These are phyloP conservation scores for Oreochromis grahami DNA, from an alignment of 2,797 vertebrate species.

Conservation along the genomic window DNA sequence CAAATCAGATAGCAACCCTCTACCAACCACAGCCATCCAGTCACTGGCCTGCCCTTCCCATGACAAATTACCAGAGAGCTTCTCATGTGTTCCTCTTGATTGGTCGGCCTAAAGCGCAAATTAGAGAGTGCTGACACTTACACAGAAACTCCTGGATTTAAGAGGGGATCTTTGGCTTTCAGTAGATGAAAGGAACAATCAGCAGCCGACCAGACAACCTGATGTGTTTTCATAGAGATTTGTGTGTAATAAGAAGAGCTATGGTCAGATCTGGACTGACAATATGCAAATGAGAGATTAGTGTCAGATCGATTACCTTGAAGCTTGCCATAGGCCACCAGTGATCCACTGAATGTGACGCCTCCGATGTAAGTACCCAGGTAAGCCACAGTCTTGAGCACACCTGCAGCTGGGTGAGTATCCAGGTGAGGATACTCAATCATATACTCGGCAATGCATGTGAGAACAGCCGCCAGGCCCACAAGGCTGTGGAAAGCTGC, in stretches of 20 bases:
- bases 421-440: constrained; percentile 79
- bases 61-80: constrained; percentile 21
- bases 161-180: constrained; percentile 41
- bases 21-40: constrained; percentile 6
- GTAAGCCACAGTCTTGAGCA: constrained; percentile 75
- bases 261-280: neutral
- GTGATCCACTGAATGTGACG: constrained; percentile 78
- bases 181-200: constrained; percentile 47
- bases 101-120: constrained; percentile 9
- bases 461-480: constrained; percentile 77
- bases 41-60: neutral
- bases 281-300: neutral
- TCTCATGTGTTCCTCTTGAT: constrained; percentile 39
- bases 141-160: constrained; percentile 39
- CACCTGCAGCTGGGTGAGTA: constrained; percentile 63
- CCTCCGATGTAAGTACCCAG: constrained; percentile 77
- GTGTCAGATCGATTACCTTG: constrained; percentile 55
- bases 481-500: constrained; percentile 83
- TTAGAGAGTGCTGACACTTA: constrained; percentile 9
- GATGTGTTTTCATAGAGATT: constrained; percentile 9
- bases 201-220: constrained; percentile 9
- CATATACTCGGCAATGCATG: constrained; percentile 71
- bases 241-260: neutral
- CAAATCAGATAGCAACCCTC: constrained; percentile 13
- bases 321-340: constrained; percentile 76